Conservation (phyloP, 1,140 invertebrate genomes). For the Sitobion miscanthi region DNA sequence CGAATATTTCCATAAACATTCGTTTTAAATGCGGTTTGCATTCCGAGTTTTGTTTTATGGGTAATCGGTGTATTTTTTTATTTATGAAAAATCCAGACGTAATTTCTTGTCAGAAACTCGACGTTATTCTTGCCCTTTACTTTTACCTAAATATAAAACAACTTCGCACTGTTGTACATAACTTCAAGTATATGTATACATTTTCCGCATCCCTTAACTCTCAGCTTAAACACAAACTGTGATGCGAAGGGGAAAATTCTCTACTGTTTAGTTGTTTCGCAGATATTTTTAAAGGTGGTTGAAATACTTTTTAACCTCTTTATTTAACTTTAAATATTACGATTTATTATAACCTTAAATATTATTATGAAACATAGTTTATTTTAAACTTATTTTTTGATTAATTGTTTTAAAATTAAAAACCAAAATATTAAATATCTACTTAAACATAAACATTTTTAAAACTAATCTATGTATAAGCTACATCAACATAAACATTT, state of each 20-base stretch:
- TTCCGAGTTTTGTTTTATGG: slow-evolving; percentile 27
- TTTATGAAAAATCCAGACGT: slow-evolving; percentile 30
- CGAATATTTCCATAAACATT: slow-evolving; percentile 27
- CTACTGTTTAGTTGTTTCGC: neutral
- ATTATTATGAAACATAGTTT: neutral
- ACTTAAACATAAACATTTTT: neutral
- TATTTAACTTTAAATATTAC: slow-evolving; percentile 3
- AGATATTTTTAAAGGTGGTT: neutral
- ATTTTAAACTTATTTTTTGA: slow-evolving; percentile 22
- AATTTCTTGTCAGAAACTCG: slow-evolving; percentile 27
- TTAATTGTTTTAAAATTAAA: slow-evolving; percentile 28
- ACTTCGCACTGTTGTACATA: neutral
- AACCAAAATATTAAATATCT: neutral
- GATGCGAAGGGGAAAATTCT: neutral
- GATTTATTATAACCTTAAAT: slow-evolving; percentile 16
- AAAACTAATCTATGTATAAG: neutral
- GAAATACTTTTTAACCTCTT: slow-evolving; percentile 15
- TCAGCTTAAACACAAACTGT: slow-evolving; percentile 15
- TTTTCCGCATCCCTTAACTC: slow-evolving; percentile 20
- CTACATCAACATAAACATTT: neutral
- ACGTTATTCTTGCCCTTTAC: neutral
- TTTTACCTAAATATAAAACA: slow-evolving; percentile 17
- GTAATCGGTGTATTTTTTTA: slow-evolving; percentile 13
- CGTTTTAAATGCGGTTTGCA: slow-evolving; percentile 34
- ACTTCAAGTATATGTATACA: neutral